Conservation (phyloP, 2,797 vertebrate genomes). For the Leptodactylus fallax region DNA sequence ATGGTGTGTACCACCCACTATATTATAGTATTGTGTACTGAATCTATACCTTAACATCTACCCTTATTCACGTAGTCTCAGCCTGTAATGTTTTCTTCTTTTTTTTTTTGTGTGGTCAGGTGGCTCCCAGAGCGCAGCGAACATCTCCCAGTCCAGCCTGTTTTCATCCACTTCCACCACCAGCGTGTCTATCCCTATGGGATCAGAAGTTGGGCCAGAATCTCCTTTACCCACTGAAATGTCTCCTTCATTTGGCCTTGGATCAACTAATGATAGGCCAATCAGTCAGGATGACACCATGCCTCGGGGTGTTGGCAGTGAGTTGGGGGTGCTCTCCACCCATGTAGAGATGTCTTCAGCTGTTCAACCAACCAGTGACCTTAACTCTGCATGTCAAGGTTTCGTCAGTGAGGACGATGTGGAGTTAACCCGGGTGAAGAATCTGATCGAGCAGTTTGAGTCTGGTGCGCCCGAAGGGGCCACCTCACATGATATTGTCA, state of each 20-base stretch:
- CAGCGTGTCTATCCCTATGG: slow-evolving; percentile 70
- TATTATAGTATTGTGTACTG: not conserved
- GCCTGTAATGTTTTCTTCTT: not conserved
- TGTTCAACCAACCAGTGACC: not conserved
- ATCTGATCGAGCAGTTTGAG: slow-evolving; percentile 27
- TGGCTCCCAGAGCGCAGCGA: slow-evolving; percentile 59
- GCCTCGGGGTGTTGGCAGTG: not conserved
- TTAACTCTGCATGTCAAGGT: not conserved
- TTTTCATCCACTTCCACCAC: slow-evolving; percentile 71
- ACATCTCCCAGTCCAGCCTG: slow-evolving; percentile 75
- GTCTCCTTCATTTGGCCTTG: slow-evolving; percentile 62
- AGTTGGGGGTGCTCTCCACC: not conserved
- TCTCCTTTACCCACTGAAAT: slow-evolving; percentile 50
- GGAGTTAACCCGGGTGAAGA: slow-evolving; percentile 41
- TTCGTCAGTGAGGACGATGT: slow-evolving; percentile 2
- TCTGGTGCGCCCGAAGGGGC: not conserved
- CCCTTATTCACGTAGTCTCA: not conserved
- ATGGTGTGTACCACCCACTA: too few relatives aligned
- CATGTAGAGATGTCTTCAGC: slow-evolving; percentile 28
- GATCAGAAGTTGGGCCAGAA: slow-evolving; percentile 69
- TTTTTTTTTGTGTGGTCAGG: slow-evolving; percentile 70
- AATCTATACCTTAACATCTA: not conserved
- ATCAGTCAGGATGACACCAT: slow-evolving; percentile 47
- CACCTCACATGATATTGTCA: not conserved
- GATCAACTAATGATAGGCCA: slow-evolving; percentile 61